phyloP scores from a whole-genome alignment of 2,888 invertebrate genomes.

The Diplazon laetatorius region DNA sequence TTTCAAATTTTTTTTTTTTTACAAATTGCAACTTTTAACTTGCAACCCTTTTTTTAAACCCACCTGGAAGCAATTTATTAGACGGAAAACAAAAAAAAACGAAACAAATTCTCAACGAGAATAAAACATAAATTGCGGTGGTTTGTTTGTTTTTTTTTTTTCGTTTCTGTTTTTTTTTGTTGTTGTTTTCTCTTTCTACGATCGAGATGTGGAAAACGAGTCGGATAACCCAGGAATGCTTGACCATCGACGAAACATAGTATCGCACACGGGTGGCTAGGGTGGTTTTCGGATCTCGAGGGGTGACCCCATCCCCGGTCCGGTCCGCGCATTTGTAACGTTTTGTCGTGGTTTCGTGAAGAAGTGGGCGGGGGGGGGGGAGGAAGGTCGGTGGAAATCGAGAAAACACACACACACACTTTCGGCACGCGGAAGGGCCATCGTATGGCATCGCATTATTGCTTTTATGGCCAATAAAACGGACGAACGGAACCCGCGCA shows the following conservation, averaged over 20 bases:
- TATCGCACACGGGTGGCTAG: conserved; percentile 52
- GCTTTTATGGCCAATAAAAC: conserved; percentile 82
- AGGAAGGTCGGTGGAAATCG: too few relatives aligned
- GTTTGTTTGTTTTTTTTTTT: too few relatives aligned
- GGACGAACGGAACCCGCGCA: conserved; percentile 72
- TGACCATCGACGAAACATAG: conserved; percentile 40
- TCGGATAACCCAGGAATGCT: conserved; percentile 17
- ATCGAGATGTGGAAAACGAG: conserved; percentile 27
- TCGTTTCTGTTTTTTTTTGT: too few relatives aligned
- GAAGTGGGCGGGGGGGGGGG: too few relatives aligned
- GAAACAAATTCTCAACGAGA: conserved; percentile 19
- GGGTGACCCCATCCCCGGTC: conserved; percentile 28
- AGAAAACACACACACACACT: too few relatives aligned
- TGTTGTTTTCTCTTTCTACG: conserved; percentile 38
- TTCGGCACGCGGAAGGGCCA: conserved; percentile 74
- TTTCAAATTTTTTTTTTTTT: too few relatives aligned
- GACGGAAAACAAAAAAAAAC: background rate
- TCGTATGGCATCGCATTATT: conserved; percentile 80
- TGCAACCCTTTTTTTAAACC: too few relatives aligned
- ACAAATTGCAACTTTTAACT: too few relatives aligned
- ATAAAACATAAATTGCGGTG: conserved; percentile 1
- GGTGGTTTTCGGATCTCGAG: conserved; percentile 38
- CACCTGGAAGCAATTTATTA: conserved; percentile 64
- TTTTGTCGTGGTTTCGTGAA: conserved; percentile 75
- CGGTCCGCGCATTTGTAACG: conserved; percentile 74